Conservation (phyloP, 2,113 vertebrate genomes). For the Misgurnus anguillicaudatus region DNA sequence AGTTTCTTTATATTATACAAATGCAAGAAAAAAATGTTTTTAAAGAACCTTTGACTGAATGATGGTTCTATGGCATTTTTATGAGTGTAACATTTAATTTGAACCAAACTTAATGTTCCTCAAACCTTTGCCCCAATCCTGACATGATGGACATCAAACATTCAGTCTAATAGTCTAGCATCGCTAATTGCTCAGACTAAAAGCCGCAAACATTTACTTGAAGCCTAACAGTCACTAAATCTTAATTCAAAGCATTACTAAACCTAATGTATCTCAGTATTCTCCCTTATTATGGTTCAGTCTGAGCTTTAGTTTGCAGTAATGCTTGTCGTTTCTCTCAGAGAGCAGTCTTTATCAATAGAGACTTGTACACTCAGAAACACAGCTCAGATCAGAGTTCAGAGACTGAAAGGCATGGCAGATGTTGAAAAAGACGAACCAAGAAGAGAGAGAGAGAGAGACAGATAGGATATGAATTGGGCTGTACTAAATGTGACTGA, state of each 20-base stretch:
- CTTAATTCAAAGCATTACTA: no score
- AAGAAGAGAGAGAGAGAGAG: neutral
- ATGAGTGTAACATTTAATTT: no score
- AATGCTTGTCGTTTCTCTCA: neutral
- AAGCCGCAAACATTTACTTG: neutral
- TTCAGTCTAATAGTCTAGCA: no score
- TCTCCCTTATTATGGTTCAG: neutral
- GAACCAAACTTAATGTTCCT: neutral
- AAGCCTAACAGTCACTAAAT: no score
- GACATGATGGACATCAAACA: no score
- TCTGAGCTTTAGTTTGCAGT: no score
- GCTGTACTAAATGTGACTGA: neutral
- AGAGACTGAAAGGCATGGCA: constrained; percentile 4
- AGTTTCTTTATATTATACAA: no score
- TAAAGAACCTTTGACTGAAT: no score
- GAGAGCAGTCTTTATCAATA: constrained; percentile 19
- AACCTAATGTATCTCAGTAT: neutral
- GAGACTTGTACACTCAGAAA: neutral
- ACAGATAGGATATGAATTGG: neutral
- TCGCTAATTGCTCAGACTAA: no score
- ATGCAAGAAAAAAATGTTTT: no score
- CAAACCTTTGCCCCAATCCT: neutral
- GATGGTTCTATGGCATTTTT: no score
- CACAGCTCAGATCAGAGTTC: constrained; percentile 11
- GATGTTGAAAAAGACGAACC: neutral